These are phyloP conservation scores for Leptopilina myrica DNA, from an alignment of 2,888 invertebrate genomes.

Conservation along the genomic window DNA sequence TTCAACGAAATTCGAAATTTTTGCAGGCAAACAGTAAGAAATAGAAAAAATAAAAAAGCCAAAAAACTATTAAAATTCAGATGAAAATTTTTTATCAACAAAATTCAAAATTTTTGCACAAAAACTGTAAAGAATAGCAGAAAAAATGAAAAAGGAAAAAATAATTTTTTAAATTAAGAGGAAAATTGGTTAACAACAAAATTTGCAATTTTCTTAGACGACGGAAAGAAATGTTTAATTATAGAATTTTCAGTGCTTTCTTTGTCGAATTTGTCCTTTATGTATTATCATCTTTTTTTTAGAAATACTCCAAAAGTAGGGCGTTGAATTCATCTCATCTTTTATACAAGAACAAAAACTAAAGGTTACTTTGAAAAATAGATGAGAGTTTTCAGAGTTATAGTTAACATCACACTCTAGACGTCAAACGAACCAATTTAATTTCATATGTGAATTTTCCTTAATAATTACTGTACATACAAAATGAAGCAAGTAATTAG, in stretches of 20 bases:
- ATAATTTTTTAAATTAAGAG: background rate
- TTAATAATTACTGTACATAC: no score
- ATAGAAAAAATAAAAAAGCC: no score
- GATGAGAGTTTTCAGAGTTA: constrained; percentile 17
- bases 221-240: background rate
- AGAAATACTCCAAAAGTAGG: constrained; percentile 6
- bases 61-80: no score
- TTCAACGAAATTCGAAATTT: no score
- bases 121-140: no score
- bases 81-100: no score
- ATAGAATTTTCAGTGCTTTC: background rate
- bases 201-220: no score
- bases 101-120: no score
- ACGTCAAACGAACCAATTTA: constrained; percentile 13
- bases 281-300: background rate
- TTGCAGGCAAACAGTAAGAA: no score
- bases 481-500: no score
- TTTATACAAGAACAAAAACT: constrained; percentile 10
- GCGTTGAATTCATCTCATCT: constrained; percentile 21
- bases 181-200: no score
- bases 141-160: background rate
- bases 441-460: background rate
- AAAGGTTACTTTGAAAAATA: constrained; percentile 33
- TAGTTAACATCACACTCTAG: constrained; percentile 7
- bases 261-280: constrained; percentile 2